Percentiles rank a stretch among this genome's conserved stretches.
Conservation (phyloP, 2,113 vertebrate genomes). For the Myrmecophaga tridactyla region DNA sequence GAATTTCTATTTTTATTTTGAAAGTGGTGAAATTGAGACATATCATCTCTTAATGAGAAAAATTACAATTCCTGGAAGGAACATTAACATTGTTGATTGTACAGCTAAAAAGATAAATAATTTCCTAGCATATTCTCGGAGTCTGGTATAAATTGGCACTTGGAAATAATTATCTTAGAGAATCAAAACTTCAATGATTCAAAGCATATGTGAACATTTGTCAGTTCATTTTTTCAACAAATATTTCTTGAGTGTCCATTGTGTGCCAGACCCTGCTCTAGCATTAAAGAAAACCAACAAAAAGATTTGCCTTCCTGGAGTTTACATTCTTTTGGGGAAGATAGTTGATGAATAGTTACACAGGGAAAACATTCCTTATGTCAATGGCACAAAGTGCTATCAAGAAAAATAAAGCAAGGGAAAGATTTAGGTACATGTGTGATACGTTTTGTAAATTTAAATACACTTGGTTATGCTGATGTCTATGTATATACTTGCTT, state of each 20-base stretch:
- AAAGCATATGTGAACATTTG: not conserved
- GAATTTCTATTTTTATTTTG: not conserved
- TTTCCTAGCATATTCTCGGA: not conserved
- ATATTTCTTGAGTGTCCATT: not conserved
- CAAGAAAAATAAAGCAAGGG: not conserved
- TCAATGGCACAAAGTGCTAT: not conserved
- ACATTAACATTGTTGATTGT: not conserved
- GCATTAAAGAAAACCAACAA: not conserved
- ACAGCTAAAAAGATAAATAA: slow-evolving; percentile 2
- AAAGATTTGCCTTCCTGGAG: not conserved
- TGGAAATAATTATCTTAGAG: not conserved
- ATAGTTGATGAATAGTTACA: not conserved
- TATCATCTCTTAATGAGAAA: slow-evolving; percentile 10
- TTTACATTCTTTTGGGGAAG: not conserved
- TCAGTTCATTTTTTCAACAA: not conserved
- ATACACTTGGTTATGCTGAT: not conserved
- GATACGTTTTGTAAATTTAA: not conserved
- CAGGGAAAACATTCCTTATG: not conserved
- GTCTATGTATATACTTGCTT: not conserved
- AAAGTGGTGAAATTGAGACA: slow-evolving; percentile 14
- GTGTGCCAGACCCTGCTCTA: not conserved
- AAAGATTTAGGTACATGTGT: not conserved
- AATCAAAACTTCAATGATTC: not conserved
- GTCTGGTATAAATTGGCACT: not conserved
- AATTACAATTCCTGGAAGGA: slow-evolving; percentile 17